These are phyloP conservation scores for Anarhynchus alexandrinus DNA, from an alignment of 2,113 vertebrate genomes.

Conservation along the genomic window DNA sequence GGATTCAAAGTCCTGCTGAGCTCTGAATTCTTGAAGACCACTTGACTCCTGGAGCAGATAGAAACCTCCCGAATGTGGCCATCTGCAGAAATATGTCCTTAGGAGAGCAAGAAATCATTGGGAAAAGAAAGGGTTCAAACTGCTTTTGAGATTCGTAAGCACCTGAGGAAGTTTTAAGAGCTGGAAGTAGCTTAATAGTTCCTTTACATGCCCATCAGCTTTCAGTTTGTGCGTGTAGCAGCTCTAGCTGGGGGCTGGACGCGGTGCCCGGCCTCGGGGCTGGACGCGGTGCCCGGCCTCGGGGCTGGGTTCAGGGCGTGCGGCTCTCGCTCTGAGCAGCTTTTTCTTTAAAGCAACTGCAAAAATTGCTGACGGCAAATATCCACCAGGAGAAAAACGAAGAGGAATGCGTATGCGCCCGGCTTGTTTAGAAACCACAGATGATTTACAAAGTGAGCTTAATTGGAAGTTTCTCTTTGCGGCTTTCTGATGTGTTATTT, in stretches of 20 bases:
- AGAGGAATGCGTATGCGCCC: neutral
- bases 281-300: neutral
- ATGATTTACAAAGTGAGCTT: slow-evolving; percentile 51
- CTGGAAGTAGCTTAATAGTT: neutral
- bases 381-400: neutral
- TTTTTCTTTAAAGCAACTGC: neutral
- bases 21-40: neutral
- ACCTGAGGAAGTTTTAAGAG: neutral
- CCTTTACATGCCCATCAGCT: neutral
- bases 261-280: neutral
- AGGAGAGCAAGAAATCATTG: neutral
- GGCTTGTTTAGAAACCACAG: slow-evolving; percentile 12
- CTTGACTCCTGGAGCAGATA: neutral
- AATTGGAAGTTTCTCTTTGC: slow-evolving; percentile 37
- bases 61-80: neutral
- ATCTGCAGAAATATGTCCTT: neutral
- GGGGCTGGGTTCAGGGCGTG: neutral
- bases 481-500: neutral
- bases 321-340: neutral
- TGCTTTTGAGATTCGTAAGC: neutral
- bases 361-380: neutral
- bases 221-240: neutral
- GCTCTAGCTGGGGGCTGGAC: neutral
- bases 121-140: neutral
- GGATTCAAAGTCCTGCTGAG: neutral